Evolutionary conservation across 2,888 invertebrate genomes (phyloP), one percentile per base, ranked within the genome.

Genomic region (Podotricha telesiphe): DNA sequence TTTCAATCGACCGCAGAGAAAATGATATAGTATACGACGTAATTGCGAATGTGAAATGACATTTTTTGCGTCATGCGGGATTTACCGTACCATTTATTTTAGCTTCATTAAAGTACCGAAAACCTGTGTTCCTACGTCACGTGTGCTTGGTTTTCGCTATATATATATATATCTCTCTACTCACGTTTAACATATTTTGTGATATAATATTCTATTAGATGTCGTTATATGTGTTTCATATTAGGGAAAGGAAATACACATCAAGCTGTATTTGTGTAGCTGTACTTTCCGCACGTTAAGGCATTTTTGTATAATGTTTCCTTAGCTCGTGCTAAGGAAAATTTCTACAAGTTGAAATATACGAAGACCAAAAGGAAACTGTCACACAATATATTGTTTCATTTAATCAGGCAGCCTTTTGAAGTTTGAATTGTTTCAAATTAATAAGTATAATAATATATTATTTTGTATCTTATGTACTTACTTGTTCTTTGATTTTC

Each of bases 1-100:
- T 64, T 61, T 5, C 10, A 40, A 50, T 11, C 34, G 8, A 66
- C 68, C 69, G 66, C 69, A 66, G 59, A 62, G 51, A 22, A 65
- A 62, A 67, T 61, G 55, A 61, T 67, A 61, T 40, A 17, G 47
- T 45, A 47, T 15, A 55, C 48, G 13, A 40, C 13, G 7, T 59
- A 15, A n/a, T n/a, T 22, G 42, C 22, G 42, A 59, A 45, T 45
- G 59, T n/a, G 22, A 22, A 59, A 34, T 28, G 59, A 45, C 22
- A n/a, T 22, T 11, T 59, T 50, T 4, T 42, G 67, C 73, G 71
- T 71, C 71, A 73, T 65, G 1, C 37, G 73, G 73, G 73, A 58
- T 63, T 68, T 73, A 71, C 71, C 71, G 69, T 71, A 55, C 28
- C 53, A 59, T 59, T 22, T 20, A 19, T 42, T 0, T n/a, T n/a